These are phyloP conservation scores for Alcis repandata DNA, from an alignment of 2,888 invertebrate species.

Conservation along the genomic window DNA sequence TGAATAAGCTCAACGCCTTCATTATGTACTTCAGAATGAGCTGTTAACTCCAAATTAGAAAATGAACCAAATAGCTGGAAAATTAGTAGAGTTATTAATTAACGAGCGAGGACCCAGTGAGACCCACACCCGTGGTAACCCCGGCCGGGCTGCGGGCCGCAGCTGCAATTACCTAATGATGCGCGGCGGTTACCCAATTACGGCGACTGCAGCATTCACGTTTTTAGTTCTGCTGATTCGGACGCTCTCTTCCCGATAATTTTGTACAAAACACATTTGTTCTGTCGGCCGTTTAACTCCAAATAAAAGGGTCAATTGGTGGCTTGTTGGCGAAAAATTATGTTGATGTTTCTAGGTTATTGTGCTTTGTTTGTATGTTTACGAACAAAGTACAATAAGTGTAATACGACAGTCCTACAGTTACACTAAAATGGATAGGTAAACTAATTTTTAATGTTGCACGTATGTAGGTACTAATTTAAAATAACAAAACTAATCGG, in stretches of 20 bases:
- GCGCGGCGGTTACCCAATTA: conserved; percentile 81
- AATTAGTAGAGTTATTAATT: conserved; percentile 8
- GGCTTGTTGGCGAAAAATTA: not conserved
- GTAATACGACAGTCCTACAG: no score
- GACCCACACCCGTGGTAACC: conserved; percentile 42
- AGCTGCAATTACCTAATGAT: conserved; percentile 84
- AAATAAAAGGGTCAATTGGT: conserved; percentile 37
- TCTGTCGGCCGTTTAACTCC: conserved; percentile 40
- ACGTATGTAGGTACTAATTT: no score
- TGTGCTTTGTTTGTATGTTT: not conserved
- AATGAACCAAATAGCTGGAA: not conserved
- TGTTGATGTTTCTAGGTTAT: no score
- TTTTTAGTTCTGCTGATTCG: conserved; percentile 75
- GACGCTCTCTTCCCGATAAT: conserved; percentile 61
- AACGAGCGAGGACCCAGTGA: conserved; percentile 51
- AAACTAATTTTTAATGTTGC: no score
- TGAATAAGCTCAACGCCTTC: no score
- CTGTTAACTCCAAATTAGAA: no score
- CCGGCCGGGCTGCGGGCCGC: conserved; percentile 56
- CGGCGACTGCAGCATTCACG: conserved; percentile 72
- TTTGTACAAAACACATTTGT: conserved; percentile 57
- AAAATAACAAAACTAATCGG: not conserved
- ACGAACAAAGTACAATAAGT: no score
- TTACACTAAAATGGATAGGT: no score
- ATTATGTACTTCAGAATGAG: no score